Percentiles rank a stretch among this genome's conserved stretches.
Evolutionary conservation across 1,140 invertebrate genomes (phyloP).

Genomic region (Phocides pigmalion): DNA sequence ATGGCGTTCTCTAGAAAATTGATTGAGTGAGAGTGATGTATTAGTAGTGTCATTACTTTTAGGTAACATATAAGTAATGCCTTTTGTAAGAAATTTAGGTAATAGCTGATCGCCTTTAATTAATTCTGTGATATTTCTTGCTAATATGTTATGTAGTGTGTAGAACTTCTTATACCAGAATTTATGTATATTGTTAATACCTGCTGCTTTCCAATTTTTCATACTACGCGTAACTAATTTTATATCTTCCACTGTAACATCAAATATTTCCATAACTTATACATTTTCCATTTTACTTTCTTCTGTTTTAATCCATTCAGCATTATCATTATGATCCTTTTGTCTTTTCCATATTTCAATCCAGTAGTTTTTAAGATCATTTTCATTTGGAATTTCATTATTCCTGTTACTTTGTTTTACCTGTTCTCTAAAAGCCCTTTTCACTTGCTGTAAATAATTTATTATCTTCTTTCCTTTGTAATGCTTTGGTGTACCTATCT

Average conservation of each 20-base stretch:
- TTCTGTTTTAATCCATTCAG: slow-evolving; percentile 30
- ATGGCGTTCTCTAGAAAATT: too few relatives aligned
- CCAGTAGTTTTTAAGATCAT: slow-evolving; percentile 26
- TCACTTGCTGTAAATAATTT: slow-evolving; percentile 39
- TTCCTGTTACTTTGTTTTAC: background rate
- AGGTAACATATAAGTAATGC: slow-evolving; percentile 31
- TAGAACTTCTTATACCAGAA: slow-evolving; percentile 41
- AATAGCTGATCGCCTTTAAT: slow-evolving; percentile 10
- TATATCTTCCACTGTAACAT: slow-evolving; percentile 18
- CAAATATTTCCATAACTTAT: slow-evolving; percentile 29
- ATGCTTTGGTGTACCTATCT: slow-evolving; percentile 38
- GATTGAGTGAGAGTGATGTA: too few relatives aligned
- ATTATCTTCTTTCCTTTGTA: slow-evolving; percentile 36
- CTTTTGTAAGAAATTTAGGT: slow-evolving; percentile 26
- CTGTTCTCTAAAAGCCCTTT: slow-evolving; percentile 34
- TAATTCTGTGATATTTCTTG: slow-evolving; percentile 23
- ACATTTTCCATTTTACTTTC: slow-evolving; percentile 4
- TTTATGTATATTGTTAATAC: slow-evolving; percentile 36
- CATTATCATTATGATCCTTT: slow-evolving; percentile 1
- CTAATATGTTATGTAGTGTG: slow-evolving; percentile 25
- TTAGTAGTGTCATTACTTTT: background rate
- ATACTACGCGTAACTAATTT: background rate
- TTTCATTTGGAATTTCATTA: background rate
- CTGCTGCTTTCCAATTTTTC: slow-evolving; percentile 42
- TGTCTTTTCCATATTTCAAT: slow-evolving; percentile 24